Evolutionary conservation across 2,113 vertebrate genomes (phyloP).

Genomic region (Hucho hucho): DNA sequence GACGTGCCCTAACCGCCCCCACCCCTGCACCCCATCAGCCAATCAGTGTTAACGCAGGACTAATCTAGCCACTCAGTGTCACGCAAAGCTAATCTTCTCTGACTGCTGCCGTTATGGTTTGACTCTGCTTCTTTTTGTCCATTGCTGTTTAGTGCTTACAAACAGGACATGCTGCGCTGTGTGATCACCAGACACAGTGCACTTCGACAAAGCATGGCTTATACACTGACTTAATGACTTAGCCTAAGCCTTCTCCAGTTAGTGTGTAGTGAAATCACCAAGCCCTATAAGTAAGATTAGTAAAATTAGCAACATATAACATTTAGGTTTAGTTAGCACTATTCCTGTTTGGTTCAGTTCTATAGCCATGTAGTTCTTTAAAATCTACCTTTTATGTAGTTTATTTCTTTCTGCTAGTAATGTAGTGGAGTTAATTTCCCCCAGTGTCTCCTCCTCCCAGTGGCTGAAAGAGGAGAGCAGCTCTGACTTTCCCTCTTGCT

Average conservation of each 20-base stretch:
- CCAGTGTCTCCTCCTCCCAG: not conserved
- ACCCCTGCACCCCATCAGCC: slow-evolving; percentile 29
- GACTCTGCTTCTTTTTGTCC: slow-evolving; percentile 58
- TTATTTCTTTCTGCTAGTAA: slow-evolving; percentile 40
- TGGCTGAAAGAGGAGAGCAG: not conserved
- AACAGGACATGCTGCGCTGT: slow-evolving; percentile 40
- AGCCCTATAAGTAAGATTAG: slow-evolving; percentile 33
- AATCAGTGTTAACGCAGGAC: slow-evolving; percentile 45
- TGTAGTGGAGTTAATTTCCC: slow-evolving; percentile 62
- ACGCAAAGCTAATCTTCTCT: slow-evolving; percentile 57
- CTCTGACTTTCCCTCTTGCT: not conserved
- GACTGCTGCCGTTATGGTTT: slow-evolving; percentile 40
- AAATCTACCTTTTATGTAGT: slow-evolving; percentile 63
- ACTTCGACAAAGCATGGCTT: slow-evolving; percentile 63
- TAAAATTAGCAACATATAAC: not conserved
- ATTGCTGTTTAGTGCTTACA: slow-evolving; percentile 53
- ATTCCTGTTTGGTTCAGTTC: not conserved
- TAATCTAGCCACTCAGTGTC: slow-evolving; percentile 56
- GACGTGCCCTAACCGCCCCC: slow-evolving; percentile 43
- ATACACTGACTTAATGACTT: slow-evolving; percentile 35
- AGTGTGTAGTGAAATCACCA: slow-evolving; percentile 7
- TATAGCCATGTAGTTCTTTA: not conserved
- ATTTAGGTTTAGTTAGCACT: not conserved
- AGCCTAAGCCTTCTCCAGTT: not conserved
- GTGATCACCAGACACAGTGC: slow-evolving; percentile 17